A percentile compares a stretch with the other conserved stretches of the same genome.
phyloP scores from a whole-genome alignment of 2,888 invertebrate species.

The Megastigmus dorsalis region DNA sequence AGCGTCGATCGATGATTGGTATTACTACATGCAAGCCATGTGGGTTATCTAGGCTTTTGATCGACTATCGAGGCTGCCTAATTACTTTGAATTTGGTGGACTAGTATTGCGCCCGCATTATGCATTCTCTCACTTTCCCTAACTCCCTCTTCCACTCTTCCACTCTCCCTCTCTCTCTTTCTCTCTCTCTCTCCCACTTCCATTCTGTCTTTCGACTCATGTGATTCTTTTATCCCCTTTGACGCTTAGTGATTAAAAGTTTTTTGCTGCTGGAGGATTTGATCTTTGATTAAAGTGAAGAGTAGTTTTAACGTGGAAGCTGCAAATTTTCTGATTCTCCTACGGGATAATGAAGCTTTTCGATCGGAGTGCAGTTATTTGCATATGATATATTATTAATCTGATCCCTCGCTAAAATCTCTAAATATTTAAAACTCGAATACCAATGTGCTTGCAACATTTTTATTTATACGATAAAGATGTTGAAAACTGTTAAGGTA shows the following conservation, averaged over 20 bases:
- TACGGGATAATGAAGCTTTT: not conserved
- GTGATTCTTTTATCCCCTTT: slow-evolving; percentile 11
- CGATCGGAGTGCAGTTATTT: too few species aligned
- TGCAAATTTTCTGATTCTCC: not conserved
- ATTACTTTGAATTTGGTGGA: not conserved
- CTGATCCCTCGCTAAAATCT: too few species aligned
- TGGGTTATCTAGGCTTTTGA: too few species aligned
- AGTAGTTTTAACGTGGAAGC: not conserved
- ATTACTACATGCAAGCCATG: too few species aligned
- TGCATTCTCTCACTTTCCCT: not conserved
- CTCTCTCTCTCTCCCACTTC: not conserved
- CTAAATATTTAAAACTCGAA: too few species aligned
- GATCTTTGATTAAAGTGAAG: slow-evolving; percentile 2
- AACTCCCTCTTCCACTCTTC: not conserved
- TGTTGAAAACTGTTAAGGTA: not conserved
- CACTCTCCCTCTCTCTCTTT: not conserved
- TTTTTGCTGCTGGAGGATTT: not conserved
- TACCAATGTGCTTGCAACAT: not conserved
- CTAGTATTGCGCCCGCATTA: not conserved
- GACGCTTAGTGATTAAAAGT: not conserved
- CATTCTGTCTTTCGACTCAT: not conserved
- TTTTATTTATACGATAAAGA: too few species aligned
- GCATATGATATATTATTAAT: too few species aligned
- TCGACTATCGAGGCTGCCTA: too few species aligned
- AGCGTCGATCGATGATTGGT: too few species aligned